Evolutionary conservation across 2,797 vertebrate species (phyloP), one percentile per base, ranked within the genome.

Genomic region (Poeciliopsis infans): DNA sequence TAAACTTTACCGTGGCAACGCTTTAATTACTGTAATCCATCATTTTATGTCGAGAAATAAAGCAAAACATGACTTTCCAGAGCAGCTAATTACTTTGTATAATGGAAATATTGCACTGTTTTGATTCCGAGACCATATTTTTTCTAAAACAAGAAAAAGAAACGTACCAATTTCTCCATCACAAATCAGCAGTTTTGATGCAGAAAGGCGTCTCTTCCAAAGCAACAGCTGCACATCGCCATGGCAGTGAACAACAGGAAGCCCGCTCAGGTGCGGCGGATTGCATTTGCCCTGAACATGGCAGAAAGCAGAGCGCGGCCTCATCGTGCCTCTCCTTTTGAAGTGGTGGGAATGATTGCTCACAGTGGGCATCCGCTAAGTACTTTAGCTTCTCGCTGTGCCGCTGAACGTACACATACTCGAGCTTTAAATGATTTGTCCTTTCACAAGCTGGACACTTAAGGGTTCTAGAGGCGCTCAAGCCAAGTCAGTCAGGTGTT

Each of bases 281-380:
- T 88, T 84, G 86, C 85, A 89, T 89, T 87, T 86, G 83, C 77
- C 73, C 15, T 80, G 83, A 68, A 31, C 74, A 49, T 53, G 75
- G 77, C 72, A 83, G 61, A 78, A 69, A 79, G 77, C 88, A 81
- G 79, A 81, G 83, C 64, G 33, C 77, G 45, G 72, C 74, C 83
- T 83, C 78, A 69, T 84, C 55, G 87, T 87, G 77, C 83, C 77
- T 3, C 66, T 85, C 16, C 59, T 69, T 86, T 87, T 84, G 83
- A 87, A 87, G 85, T 66, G 5, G 51, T 1, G 66, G 61, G 86
- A 88, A 90, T 86, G 84, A 91, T 87, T n/a, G 74, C 83, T 88
- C 90, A 86, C 88, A 76, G 85, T 78, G 84, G 90, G 90, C 77
- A 47, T 41, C 74, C 76, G 1, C 77, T 83, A 81, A 88, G 86